These are phyloP conservation scores for Drosophila lutescens DNA, from an alignment of 2,888 invertebrate species.

Conservation along the genomic window DNA sequence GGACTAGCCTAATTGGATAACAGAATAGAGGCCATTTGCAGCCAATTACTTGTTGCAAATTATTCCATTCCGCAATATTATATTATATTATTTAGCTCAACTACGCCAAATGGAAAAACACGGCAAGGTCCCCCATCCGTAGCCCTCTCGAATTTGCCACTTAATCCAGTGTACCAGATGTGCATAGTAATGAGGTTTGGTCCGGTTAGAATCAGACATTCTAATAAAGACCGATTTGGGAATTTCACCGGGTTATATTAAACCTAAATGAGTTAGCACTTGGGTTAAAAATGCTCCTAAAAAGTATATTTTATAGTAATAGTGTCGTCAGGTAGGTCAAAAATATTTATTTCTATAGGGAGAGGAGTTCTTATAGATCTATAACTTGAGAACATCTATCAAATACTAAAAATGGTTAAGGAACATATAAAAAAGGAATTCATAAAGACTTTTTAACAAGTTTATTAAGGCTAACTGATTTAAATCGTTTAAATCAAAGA, in stretches of 20 bases:
- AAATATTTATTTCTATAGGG: neutral
- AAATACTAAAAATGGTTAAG: neutral
- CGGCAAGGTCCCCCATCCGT: conserved; percentile 24
- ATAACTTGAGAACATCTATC: no score
- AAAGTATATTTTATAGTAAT: neutral
- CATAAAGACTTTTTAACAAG: neutral
- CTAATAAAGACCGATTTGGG: conserved; percentile 23
- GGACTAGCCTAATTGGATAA: conserved; percentile 4
- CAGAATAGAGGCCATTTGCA: conserved; percentile 16
- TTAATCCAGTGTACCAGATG: conserved; percentile 18
- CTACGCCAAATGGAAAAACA: conserved; percentile 44
- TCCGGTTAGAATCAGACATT: conserved; percentile 8
- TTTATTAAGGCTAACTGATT: conserved; percentile 23
- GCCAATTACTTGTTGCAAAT: conserved; percentile 40
- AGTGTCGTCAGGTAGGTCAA: neutral
- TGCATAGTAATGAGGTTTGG: conserved; percentile 37
- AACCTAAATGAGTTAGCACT: neutral
- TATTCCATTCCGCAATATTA: conserved; percentile 37
- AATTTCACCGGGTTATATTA: conserved; percentile 17
- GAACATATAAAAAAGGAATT: neutral
- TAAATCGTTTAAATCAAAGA: conserved; percentile 22
- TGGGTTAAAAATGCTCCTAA: no score
- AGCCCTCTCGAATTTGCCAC: conserved; percentile 1
- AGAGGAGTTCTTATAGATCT: neutral
- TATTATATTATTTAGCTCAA: conserved; percentile 38